phyloP scores from a whole-genome alignment of 1,140 invertebrate species.

The Drosophila gunungcola region DNA sequence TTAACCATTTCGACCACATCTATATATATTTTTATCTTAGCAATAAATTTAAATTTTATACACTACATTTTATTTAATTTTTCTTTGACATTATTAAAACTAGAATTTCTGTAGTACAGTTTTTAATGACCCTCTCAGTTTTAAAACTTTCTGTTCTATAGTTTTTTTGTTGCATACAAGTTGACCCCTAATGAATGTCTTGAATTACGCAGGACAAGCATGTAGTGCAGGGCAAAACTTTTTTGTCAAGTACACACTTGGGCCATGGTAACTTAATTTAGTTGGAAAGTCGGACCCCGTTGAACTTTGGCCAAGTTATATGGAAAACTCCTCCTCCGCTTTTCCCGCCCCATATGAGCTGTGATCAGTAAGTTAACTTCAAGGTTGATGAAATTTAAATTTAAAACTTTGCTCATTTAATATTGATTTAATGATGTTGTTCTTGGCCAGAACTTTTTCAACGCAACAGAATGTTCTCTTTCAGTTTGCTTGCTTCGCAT shows the following conservation, averaged over 20 bases:
- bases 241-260: slow-evolving; percentile 52
- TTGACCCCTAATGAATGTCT: slow-evolving; percentile 64
- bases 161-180: slow-evolving; percentile 1
- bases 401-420: slow-evolving; percentile 61
- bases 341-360: slow-evolving; percentile 35
- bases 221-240: slow-evolving; percentile 32
- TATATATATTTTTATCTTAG: too few relatives aligned
- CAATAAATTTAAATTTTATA: too few relatives aligned
- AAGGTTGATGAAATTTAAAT: slow-evolving; percentile 77
- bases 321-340: not conserved
- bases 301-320: slow-evolving; percentile 45
- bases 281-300: slow-evolving; percentile 30
- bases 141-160: slow-evolving; percentile 7
- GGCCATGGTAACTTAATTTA: slow-evolving; percentile 54
- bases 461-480: slow-evolving; percentile 28
- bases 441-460: slow-evolving; percentile 34
- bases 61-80: too few relatives aligned
- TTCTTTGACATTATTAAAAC: too few relatives aligned
- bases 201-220: slow-evolving; percentile 49
- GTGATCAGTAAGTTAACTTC: slow-evolving; percentile 48
- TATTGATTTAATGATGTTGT: slow-evolving; percentile 51
- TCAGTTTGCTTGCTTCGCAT: slow-evolving; percentile 33
- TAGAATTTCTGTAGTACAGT: too few relatives aligned
- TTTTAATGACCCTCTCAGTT: not conserved
- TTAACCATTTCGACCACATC: too few relatives aligned